Conservation (phyloP, 2,888 invertebrate species). For the Clitarchus hookeri region DNA sequence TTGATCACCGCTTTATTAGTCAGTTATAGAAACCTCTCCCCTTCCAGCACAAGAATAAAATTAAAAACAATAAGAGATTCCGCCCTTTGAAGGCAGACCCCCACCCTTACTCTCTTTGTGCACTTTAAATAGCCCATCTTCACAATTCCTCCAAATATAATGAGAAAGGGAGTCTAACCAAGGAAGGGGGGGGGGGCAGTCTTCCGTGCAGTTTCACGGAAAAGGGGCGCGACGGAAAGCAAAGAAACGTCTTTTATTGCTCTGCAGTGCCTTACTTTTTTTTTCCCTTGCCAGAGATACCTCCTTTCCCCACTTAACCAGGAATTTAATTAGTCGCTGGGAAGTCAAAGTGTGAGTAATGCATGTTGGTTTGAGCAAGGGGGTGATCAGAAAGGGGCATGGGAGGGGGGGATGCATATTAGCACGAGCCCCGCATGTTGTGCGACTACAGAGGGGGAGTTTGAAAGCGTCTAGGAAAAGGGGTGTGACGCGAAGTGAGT, state of each 20-base stretch:
- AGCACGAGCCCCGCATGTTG: neutral
- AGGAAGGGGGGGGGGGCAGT: neutral
- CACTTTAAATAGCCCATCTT: neutral
- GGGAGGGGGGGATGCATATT: neutral
- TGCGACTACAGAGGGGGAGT: neutral
- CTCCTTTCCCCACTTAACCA: conserved; percentile 9
- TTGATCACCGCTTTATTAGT: neutral
- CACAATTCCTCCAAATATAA: neutral
- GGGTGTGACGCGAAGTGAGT: conserved; percentile 8
- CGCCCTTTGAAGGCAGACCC: neutral
- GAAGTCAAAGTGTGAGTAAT: conserved; percentile 14
- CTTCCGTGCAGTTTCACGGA: neutral
- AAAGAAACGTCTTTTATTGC: neutral
- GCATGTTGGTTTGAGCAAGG: neutral
- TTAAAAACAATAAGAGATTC: neutral
- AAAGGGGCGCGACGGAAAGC: too few relatives aligned
- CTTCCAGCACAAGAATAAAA: neutral
- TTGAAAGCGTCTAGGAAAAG: neutral
- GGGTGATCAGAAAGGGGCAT: too few relatives aligned
- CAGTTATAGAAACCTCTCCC: neutral
- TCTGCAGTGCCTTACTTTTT: neutral
- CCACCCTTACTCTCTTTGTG: neutral
- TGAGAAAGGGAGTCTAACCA: neutral
- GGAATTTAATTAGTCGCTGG: conserved; percentile 4
- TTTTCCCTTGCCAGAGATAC: neutral